Base-by-base conservation (phyloP, 2,888 invertebrate genomes). In the Orthosia incerta region DNA sequence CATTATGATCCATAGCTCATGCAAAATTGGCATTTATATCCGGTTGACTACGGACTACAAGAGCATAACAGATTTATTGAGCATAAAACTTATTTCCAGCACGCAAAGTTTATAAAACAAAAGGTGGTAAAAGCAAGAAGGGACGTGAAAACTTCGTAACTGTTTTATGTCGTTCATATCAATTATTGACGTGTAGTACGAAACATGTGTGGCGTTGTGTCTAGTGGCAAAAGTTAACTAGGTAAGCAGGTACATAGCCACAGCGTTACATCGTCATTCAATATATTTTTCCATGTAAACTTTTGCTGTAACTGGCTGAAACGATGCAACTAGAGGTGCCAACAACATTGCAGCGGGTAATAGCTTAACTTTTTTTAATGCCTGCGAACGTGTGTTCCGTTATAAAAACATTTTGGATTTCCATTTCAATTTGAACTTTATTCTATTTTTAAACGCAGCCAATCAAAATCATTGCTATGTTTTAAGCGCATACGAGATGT, bases 91-190 rank as follows among this genome's bases (percentile, higher is more conserved):
- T 75, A 85, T 84, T 87, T 78, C 70, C 55, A 72, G 72, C 81
- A 78, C 74, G 73, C 81, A 79, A 84, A 83, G 82, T 82, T 85
- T 83, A 83, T 74, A 80, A 87, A 87, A 88, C 86, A 86, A 84
- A 77, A 85, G 75, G 71, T 80, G 79, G 79, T 71, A 85, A 87
- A 75, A 79, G 59, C 73, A 65, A 76, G 73, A 74, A 69, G 59
- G 62, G 68, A 85, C 64, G 67, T 80, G 73, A 79, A 77, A 80
- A 83, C 80, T 86, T 79, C 53, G 69, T 70, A 79, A 81, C 82
- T 82, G 83, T 86, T 83, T 85, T 80, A 76, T 83, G 81, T 85
- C 68, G 80, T 76, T 73, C 67, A 56, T 83, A 84, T 87, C 80
- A 86, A 86, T 86, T 83, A 76, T 87, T 79, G 79, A 79, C 73